A percentile compares a stretch with the other conserved stretches of the same genome.
These are phyloP conservation scores for Leptinotarsa defecta DNA, from an alignment of 1,140 invertebrate genomes.

Conservation along the genomic window DNA sequence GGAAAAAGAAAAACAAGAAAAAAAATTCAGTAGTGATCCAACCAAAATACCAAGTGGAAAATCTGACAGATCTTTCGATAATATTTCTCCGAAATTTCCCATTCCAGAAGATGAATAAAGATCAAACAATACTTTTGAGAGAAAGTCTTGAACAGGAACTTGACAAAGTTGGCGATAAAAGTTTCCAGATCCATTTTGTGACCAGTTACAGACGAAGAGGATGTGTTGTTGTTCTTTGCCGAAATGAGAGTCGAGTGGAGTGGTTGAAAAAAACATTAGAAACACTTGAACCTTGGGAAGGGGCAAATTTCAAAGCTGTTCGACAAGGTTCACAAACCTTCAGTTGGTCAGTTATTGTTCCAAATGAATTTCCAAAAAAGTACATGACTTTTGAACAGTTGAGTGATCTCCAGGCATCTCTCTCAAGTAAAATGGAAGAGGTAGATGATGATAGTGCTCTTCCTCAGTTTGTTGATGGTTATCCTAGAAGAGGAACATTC, in stretches of 20 bases:
- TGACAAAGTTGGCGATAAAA: conserved; percentile 5
- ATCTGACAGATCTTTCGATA: neutral
- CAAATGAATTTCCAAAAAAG: conserved; percentile 1
- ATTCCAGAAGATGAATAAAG: neutral
- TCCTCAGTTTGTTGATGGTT: conserved; percentile 11
- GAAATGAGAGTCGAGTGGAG: neutral
- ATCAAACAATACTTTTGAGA: conserved; percentile 7
- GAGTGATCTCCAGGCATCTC: neutral
- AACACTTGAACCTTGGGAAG: conserved; percentile 1
- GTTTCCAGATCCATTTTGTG: neutral
- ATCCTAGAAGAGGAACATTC: neutral
- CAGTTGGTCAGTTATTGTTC: conserved; percentile 3
- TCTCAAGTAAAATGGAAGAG: conserved; percentile 13
- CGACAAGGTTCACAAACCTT: neutral
- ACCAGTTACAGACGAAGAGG: neutral
- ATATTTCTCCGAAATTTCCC: conserved; percentile 7
- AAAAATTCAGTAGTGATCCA: neutral
- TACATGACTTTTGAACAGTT: conserved; percentile 5
- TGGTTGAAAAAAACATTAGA: conserved; percentile 3
- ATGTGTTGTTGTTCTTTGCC: neutral
- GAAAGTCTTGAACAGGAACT: conserved; percentile 5
- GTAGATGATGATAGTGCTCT: neutral
- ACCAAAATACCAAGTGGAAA: neutral
- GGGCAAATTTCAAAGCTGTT: conserved; percentile 5
- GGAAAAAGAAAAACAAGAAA: neutral